Percentiles rank a stretch among this genome's conserved stretches.
Evolutionary conservation across 2,113 vertebrate genomes (phyloP).

Genomic region (Psittacula cyanocephala): DNA sequence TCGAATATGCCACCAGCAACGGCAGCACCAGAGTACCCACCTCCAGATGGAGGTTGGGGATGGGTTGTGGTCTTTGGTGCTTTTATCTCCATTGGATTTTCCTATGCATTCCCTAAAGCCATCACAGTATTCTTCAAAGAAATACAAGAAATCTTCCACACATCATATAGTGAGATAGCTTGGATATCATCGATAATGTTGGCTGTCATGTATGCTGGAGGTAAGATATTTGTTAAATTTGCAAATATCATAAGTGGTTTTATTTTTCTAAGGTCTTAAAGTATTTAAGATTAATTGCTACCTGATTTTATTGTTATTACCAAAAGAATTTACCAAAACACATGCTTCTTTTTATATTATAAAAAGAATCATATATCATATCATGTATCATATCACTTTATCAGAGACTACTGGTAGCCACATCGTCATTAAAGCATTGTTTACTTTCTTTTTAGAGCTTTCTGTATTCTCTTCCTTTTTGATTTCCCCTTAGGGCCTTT

Average conservation of each 20-base stretch:
- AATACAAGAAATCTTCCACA: constrained; percentile 89
- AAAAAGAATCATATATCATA: too few species aligned
- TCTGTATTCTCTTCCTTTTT: background rate
- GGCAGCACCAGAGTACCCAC: constrained; percentile 56
- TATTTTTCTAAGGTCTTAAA: background rate
- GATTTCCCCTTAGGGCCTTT: background rate
- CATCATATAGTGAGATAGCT: constrained; percentile 89
- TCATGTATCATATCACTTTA: background rate
- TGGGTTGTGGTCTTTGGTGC: constrained; percentile 90
- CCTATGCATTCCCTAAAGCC: constrained; percentile 96
- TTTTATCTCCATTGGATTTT: constrained; percentile 97
- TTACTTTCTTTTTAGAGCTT: background rate
- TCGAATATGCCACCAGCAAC: constrained; percentile 80
- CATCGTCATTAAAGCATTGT: background rate
- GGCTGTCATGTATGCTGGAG: constrained; percentile 98
- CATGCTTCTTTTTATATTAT: background rate
- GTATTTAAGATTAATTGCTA: background rate
- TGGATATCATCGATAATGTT: constrained; percentile 99
- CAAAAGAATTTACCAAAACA: background rate
- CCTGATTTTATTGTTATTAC: background rate
- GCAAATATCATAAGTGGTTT: background rate
- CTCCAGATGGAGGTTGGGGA: constrained; percentile 96
- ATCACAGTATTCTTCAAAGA: constrained; percentile 97
- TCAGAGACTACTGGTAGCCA: background rate
- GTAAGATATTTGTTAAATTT: constrained; percentile 72